Percentiles rank a stretch among this genome's conserved stretches.
Evolutionary conservation across 2,113 vertebrate genomes (phyloP).

Genomic region (Ginglymostoma cirratum): DNA sequence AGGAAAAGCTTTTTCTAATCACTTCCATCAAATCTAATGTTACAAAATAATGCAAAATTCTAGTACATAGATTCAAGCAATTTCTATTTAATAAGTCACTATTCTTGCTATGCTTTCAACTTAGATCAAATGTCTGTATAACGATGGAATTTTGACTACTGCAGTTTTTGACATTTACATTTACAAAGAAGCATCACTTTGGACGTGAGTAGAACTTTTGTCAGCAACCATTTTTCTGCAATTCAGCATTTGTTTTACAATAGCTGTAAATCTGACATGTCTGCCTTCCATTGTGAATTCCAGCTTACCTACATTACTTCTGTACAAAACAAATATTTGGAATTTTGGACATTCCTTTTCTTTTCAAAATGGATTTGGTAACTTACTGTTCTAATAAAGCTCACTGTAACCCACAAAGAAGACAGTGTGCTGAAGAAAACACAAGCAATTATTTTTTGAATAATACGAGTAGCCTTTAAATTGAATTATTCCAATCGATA

Average conservation of each 20-base stretch:
- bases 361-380: background rate
- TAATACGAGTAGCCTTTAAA: constrained; percentile 17
- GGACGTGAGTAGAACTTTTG: background rate
- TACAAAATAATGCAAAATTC: background rate
- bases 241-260: background rate
- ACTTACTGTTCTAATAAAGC: background rate
- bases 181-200: background rate
- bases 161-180: background rate
- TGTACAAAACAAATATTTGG: background rate
- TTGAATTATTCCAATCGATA: constrained; percentile 28
- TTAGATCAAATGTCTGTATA: background rate
- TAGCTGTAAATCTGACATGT: background rate
- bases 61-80: background rate
- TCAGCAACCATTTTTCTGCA: background rate
- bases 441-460: constrained; percentile 3
- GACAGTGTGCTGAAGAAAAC: constrained; percentile 4
- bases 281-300: background rate
- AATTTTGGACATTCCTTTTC: background rate
- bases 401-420: background rate
- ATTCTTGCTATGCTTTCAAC: background rate
- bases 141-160: background rate
- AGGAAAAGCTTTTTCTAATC: background rate
- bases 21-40: background rate
- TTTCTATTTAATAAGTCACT: background rate
- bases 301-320: background rate